These are phyloP conservation scores for Petromus typicus DNA, from an alignment of 2,113 vertebrate species.

Conservation along the genomic window DNA sequence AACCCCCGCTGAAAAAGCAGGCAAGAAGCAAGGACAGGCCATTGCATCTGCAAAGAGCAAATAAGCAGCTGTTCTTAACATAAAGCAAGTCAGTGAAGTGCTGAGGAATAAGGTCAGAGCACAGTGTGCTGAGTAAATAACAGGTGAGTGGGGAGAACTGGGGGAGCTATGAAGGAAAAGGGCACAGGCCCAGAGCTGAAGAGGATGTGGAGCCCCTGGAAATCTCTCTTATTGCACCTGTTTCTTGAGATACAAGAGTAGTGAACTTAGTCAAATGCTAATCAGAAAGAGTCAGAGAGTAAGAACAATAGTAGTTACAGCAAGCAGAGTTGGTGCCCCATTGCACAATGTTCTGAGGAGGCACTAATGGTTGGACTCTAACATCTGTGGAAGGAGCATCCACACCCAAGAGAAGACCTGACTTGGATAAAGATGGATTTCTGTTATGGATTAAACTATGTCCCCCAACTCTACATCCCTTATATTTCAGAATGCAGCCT, in stretches of 20 bases:
- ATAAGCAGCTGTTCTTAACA: background rate
- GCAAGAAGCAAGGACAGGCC: background rate
- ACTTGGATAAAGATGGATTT: background rate
- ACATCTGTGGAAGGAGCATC: too few species aligned
- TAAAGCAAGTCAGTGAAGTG: background rate
- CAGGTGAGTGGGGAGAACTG: background rate
- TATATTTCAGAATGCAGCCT: background rate
- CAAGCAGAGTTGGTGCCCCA: background rate
- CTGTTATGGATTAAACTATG: background rate
- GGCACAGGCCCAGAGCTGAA: accelerated
- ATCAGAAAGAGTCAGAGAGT: background rate
- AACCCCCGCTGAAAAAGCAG: background rate
- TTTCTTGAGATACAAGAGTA: background rate
- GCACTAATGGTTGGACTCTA: background rate
- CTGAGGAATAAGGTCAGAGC: background rate
- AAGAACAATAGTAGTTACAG: background rate
- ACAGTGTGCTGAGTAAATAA: accelerated
- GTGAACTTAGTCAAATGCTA: background rate
- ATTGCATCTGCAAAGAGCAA: background rate
- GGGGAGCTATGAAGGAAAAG: background rate
- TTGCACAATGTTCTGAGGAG: background rate
- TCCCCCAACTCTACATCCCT: too few species aligned
- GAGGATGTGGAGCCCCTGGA: accelerated
- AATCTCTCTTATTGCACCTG: background rate
- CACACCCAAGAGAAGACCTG: background rate